Evolutionary conservation across 1,140 invertebrate species (phyloP).

Genomic region (Drosophila bocki): DNA sequence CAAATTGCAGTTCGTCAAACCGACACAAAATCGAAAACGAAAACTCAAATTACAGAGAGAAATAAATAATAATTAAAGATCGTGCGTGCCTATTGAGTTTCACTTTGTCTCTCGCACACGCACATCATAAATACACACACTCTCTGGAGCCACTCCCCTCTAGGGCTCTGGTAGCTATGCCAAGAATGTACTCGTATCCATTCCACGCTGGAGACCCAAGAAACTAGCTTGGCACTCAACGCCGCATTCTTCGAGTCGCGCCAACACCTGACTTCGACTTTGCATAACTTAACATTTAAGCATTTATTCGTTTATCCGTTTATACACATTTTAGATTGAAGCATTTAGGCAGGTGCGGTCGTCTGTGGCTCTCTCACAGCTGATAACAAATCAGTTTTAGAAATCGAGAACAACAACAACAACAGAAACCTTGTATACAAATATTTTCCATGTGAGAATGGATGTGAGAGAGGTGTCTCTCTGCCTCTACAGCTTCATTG

Average conservation of each 20-base stretch:
- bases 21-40: slow-evolving; percentile 22
- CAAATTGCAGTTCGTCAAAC: slow-evolving; percentile 57
- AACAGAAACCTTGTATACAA: neutral
- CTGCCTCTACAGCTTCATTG: neutral
- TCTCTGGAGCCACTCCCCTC: neutral
- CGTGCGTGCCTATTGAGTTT: slow-evolving; percentile 22
- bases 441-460: slow-evolving; percentile 29
- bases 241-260: slow-evolving; percentile 17
- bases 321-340: slow-evolving; percentile 22
- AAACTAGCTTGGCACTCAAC: slow-evolving; percentile 21
- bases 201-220: slow-evolving; percentile 3
- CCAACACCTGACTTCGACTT: slow-evolving; percentile 15
- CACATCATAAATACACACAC: neutral
- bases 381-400: slow-evolving; percentile 58
- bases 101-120: slow-evolving; percentile 6
- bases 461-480: slow-evolving; percentile 4
- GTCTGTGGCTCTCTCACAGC: neutral
- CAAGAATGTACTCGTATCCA: slow-evolving; percentile 48
- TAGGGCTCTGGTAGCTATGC: slow-evolving; percentile 41
- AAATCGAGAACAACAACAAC: slow-evolving; percentile 31
- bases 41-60: slow-evolving; percentile 22
- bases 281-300: slow-evolving; percentile 61
- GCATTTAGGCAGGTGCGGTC: slow-evolving; percentile 43
- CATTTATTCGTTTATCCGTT: slow-evolving; percentile 12
- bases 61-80: slow-evolving; percentile 40